phyloP scores from a whole-genome alignment of 2,888 invertebrate species.

The Acrocyrtus sp. region DNA sequence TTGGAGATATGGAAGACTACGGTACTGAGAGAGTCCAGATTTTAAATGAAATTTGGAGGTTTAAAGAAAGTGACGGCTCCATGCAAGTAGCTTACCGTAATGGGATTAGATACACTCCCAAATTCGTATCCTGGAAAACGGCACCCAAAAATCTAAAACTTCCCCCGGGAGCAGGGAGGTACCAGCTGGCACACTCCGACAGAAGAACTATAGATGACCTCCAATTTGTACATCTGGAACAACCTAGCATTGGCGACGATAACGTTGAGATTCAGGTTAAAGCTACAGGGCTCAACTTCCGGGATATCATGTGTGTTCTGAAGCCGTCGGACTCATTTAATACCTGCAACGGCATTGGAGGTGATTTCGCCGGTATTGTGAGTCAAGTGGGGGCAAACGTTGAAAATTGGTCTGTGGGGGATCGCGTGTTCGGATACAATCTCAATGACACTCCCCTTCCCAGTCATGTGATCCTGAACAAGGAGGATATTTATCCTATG shows the following conservation, averaged over 20 bases:
- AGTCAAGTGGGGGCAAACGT: background rate
- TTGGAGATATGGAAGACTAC: background rate
- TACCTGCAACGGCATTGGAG: slow-evolving; percentile 13
- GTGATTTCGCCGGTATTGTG: slow-evolving; percentile 25
- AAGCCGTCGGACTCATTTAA: slow-evolving; percentile 28
- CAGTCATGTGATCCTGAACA: slow-evolving; percentile 19
- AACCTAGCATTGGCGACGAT: background rate
- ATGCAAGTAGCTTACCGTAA: background rate
- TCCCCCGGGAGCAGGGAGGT: slow-evolving; percentile 5
- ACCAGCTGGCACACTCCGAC: slow-evolving; percentile 6
- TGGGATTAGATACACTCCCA: background rate
- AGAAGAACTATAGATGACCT: slow-evolving; percentile 12
- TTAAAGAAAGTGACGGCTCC: background rate
- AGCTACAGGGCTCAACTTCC: slow-evolving; percentile 27
- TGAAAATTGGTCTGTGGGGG: background rate
- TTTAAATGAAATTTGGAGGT: background rate
- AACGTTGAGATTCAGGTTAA: slow-evolving; percentile 26
- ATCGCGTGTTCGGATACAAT: slow-evolving; percentile 31
- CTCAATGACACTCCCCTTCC: slow-evolving; percentile 13
- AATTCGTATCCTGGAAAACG: background rate
- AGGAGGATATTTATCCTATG: slow-evolving; percentile 14
- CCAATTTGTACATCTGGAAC: background rate
- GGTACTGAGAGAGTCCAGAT: background rate
- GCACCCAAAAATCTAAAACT: background rate
- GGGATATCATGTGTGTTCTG: slow-evolving; percentile 19